A percentile compares a stretch with the other conserved stretches of the same genome.
These are phyloP conservation scores for Hoplostethus atlanticus DNA, from an alignment of 2,797 vertebrate genomes.

Conservation along the genomic window DNA sequence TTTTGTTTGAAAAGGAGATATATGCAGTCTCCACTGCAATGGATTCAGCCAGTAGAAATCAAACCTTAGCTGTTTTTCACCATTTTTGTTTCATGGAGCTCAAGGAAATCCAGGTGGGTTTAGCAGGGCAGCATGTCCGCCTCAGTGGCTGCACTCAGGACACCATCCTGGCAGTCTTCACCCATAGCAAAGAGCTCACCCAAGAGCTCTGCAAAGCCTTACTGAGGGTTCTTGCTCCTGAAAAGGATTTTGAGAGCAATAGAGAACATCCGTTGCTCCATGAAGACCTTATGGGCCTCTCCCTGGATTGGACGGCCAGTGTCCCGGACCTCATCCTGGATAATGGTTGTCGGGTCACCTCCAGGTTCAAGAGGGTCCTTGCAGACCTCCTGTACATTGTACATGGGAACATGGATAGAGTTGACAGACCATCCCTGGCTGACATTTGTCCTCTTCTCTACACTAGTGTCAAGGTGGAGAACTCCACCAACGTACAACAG, in stretches of 20 bases:
- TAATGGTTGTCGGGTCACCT: conserved; percentile 71
- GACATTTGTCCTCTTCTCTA: conserved; percentile 83
- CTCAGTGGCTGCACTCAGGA: conserved; percentile 71
- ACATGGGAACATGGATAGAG: conserved; percentile 84
- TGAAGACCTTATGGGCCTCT: conserved; percentile 83
- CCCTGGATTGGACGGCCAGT: conserved; percentile 83
- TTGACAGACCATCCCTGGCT: conserved; percentile 73
- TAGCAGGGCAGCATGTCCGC: conserved; percentile 84
- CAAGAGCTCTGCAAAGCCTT: conserved; percentile 83
- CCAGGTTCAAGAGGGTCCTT: conserved; percentile 83
- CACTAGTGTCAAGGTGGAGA: conserved; percentile 77
- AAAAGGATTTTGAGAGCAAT: conserved; percentile 12
- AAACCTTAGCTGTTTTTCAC: conserved; percentile 58
- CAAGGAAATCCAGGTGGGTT: conserved; percentile 81
- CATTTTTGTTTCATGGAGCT: conserved; percentile 65
- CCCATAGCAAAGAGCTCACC: conserved; percentile 81
- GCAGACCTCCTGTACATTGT: conserved; percentile 87
- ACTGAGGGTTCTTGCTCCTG: conserved; percentile 60
- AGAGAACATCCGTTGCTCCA: conserved; percentile 80
- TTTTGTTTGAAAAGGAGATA: conserved; percentile 76
- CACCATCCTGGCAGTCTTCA: conserved; percentile 80
- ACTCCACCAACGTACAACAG: not conserved
- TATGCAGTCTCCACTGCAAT: conserved; percentile 55
- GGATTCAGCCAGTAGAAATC: not conserved
- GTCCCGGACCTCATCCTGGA: conserved; percentile 77